Evolutionary conservation across 2,888 invertebrate genomes (phyloP).

Genomic region (Folsomia candida): DNA sequence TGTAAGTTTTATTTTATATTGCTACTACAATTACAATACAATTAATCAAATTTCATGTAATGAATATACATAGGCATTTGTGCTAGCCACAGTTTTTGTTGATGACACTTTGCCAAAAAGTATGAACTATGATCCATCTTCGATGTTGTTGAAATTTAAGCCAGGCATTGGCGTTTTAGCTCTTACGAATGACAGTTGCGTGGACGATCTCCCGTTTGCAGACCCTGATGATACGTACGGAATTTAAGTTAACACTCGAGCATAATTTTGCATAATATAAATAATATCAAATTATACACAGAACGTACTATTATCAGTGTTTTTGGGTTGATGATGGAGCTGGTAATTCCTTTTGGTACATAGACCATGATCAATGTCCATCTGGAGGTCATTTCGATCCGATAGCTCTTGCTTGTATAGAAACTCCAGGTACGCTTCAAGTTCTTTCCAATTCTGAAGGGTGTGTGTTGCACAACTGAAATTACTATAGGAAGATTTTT

Average conservation of each 20-base stretch:
- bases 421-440: neutral
- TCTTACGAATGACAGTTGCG: too few relatives aligned
- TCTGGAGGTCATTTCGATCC: neutral
- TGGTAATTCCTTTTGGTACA: too few relatives aligned
- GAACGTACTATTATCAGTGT: neutral
- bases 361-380: neutral
- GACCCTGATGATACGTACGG: neutral
- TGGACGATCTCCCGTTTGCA: neutral
- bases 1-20: too few relatives aligned
- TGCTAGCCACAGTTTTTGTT: too few relatives aligned
- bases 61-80: too few relatives aligned
- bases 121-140: too few relatives aligned
- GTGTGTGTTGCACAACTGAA: neutral
- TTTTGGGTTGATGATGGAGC: neutral
- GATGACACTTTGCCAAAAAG: too few relatives aligned
- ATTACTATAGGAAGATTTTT: neutral
- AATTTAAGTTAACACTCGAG: neutral
- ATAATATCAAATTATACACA: neutral
- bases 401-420: neutral
- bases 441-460: neutral
- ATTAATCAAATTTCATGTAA: too few relatives aligned
- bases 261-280: neutral
- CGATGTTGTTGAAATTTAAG: too few relatives aligned
- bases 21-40: too few relatives aligned
- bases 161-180: too few relatives aligned